Evolutionary conservation across 2,888 invertebrate species (phyloP), one percentile per base, ranked within the genome.

Genomic region (Cephus runcator): DNA sequence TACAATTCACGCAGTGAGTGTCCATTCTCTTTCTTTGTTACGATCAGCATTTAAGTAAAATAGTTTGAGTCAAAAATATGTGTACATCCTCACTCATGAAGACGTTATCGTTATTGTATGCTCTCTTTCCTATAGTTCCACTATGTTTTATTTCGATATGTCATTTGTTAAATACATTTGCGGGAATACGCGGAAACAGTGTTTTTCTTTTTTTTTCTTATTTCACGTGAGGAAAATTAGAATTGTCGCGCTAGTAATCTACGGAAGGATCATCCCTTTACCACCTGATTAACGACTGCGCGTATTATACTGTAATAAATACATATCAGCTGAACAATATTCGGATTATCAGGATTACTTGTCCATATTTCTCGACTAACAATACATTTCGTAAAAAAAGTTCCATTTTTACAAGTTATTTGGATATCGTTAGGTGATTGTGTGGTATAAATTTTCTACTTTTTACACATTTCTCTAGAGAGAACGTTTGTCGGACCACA

Each of bases 41-140:
- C 81, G 79, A 81, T 85, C 77, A 76, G 81, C 77, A 79, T 81
- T 87, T 86, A 85, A 83, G 81, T 86, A 88, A 88, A 88, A 88
- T 88, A 87, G 81, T 84, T 87, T 77, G 79, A 84, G 85, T 85
- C 82, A 88, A 88, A 88, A 88, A 88, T 88, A 88, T 88, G 81
- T 88, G 82, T 83, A 85, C 23, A 75, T 76, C 69, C 68, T 75
- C 73, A 75, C 35, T 69, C 69, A 35, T 9, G 11, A 76, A 81
- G 77, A 76, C 73, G 73, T 75, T 76, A 69, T 79, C 31, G 69
- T 69, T 77, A 56, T 73, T 77, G 34, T 73, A 40, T 36, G 31
- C 40, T 36, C 12, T 75, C 69, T 40, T 56, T 78, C n/a, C 71
- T 71, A 15, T 71, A 15, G 12, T 71, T 74, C 35, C 30, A 9